Percentiles rank a stretch among this genome's conserved stretches.
phyloP scores from a whole-genome alignment of 2,888 invertebrate genomes.

The Athetis lepigone region DNA sequence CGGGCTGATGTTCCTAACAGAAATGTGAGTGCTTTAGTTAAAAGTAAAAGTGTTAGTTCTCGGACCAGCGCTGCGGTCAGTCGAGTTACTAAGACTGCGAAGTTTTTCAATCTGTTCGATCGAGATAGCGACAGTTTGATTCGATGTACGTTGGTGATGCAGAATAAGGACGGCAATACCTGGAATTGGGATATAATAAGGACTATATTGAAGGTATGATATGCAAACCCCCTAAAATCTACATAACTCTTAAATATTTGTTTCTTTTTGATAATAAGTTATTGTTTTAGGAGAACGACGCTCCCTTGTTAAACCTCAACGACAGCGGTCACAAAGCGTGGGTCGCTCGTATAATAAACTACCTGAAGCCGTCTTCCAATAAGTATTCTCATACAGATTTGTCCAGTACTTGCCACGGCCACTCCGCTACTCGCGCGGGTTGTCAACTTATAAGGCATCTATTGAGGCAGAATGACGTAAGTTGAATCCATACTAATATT shows the following conservation, averaged over 20 bases:
- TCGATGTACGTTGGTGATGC: constrained; percentile 95
- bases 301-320: constrained; percentile 79
- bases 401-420: constrained; percentile 88
- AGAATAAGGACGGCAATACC: constrained; percentile 94
- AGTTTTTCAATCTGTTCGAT: constrained; percentile 90
- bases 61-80: constrained; percentile 83
- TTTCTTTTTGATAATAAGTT: background rate
- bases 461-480: constrained; percentile 92
- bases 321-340: constrained; percentile 86
- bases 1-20: constrained; percentile 83
- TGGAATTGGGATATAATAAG: constrained; percentile 99
- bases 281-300: constrained; percentile 79
- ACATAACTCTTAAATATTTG: background rate
- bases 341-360: constrained; percentile 94
- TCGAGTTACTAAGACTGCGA: constrained; percentile 83
- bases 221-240: constrained; percentile 14
- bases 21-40: constrained; percentile 86
- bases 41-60: constrained; percentile 88
- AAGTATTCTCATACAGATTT: constrained; percentile 96
- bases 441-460: constrained; percentile 94
- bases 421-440: constrained; percentile 92
- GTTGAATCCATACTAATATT: constrained; percentile 55
- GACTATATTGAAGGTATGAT: constrained; percentile 93
- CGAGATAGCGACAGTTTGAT: constrained; percentile 93
- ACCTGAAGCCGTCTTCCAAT: constrained; percentile 96